Evolutionary conservation across 1,140 invertebrate species (phyloP).

Genomic region (Hyposmocoma kahamanoa): DNA sequence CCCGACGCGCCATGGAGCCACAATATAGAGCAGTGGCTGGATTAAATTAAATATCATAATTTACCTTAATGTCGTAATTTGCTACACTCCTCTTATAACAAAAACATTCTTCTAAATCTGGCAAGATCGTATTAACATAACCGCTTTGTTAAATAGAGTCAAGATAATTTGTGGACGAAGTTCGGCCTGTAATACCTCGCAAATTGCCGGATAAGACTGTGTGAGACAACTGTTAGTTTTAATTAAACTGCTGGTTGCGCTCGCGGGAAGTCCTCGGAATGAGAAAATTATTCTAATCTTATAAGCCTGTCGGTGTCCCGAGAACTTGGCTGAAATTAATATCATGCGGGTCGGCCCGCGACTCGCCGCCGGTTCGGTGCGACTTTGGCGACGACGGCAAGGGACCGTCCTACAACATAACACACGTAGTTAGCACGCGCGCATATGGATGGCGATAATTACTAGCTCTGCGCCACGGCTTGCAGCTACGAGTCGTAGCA

Average conservation of each 20-base stretch:
- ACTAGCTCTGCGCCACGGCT: too few species aligned
- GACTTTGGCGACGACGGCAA: too few species aligned
- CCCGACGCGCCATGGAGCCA: slow-evolving; percentile 20
- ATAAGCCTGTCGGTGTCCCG: slow-evolving; percentile 60
- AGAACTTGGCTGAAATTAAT: slow-evolving; percentile 54
- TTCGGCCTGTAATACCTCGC: slow-evolving; percentile 69
- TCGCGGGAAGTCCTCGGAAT: slow-evolving; percentile 60
- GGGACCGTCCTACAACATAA: slow-evolving; percentile 6
- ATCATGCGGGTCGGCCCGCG: slow-evolving; percentile 36
- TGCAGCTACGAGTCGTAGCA: too few species aligned
- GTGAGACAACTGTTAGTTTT: slow-evolving; percentile 73
- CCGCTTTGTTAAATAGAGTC: slow-evolving; percentile 67
- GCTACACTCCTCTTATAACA: slow-evolving; percentile 40
- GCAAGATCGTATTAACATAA: slow-evolving; percentile 67
- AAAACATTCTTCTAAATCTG: slow-evolving; percentile 59
- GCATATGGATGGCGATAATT: too few species aligned
- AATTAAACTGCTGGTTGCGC: slow-evolving; percentile 68
- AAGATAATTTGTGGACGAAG: slow-evolving; percentile 70
- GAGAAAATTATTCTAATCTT: slow-evolving; percentile 71
- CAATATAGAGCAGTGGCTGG: slow-evolving; percentile 18
- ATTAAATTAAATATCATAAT: slow-evolving; percentile 54
- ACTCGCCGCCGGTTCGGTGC: slow-evolving; percentile 14
- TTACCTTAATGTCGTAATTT: slow-evolving; percentile 52
- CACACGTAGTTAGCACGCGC: too few species aligned
- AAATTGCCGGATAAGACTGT: slow-evolving; percentile 72